These are phyloP conservation scores for Hemistola chrysoprasaria DNA, from an alignment of 2,888 invertebrate species.

Conservation along the genomic window DNA sequence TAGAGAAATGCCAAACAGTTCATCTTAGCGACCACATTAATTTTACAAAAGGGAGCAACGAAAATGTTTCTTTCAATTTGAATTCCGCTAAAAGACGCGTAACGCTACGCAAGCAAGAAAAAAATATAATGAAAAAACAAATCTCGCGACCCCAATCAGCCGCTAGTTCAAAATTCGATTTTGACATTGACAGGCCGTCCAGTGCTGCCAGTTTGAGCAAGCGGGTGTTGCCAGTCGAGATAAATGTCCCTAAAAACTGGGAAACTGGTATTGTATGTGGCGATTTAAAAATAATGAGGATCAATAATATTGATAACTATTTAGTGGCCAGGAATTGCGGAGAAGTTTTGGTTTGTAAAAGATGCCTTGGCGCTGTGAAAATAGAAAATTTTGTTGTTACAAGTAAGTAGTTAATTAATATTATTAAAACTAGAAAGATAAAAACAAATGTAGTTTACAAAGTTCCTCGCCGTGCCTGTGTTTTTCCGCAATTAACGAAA, in stretches of 20 bases:
- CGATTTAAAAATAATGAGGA: constrained; percentile 58
- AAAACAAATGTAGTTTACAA: too few species aligned
- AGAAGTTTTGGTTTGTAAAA: constrained; percentile 60
- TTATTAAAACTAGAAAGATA: too few species aligned
- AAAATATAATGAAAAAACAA: constrained; percentile 33
- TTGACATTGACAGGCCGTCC: constrained; percentile 49
- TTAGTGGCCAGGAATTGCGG: constrained; percentile 66
- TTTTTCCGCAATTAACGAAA: too few species aligned
- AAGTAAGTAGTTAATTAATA: too few species aligned
- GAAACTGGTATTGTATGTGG: constrained; percentile 55
- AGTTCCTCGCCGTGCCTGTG: too few species aligned
- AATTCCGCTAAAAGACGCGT: constrained; percentile 60
- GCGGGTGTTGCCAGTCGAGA: constrained; percentile 44
- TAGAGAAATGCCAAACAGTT: constrained; percentile 58
- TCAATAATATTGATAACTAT: constrained; percentile 49
- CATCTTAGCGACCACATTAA: constrained; percentile 50
- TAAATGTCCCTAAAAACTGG: constrained; percentile 45
- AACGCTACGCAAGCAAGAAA: constrained; percentile 48
- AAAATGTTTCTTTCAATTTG: constrained; percentile 47
- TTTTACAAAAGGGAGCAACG: constrained; percentile 21
- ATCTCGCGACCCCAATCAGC: constrained; percentile 51
- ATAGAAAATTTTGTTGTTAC: constrained; percentile 51
- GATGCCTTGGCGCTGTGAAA: constrained; percentile 48
- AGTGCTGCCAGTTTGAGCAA: constrained; percentile 54
- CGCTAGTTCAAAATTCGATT: constrained; percentile 34